Evolutionary conservation across 2,113 vertebrate species (phyloP).

Genomic region (Salminus brasiliensis): DNA sequence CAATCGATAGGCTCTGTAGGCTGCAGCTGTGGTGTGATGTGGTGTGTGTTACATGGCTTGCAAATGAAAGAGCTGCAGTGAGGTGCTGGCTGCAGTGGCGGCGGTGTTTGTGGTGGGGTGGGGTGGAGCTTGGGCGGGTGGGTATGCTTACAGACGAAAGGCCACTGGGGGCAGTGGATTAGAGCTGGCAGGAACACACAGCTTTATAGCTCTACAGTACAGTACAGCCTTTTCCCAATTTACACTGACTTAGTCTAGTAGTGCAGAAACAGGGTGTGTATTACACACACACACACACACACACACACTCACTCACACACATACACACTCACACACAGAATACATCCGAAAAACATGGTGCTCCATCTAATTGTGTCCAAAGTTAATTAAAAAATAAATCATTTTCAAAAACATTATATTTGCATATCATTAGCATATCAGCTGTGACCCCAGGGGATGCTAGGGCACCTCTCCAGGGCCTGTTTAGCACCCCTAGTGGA

Average conservation of each 20-base stretch:
- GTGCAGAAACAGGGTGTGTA: not conserved
- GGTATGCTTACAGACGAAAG: not conserved
- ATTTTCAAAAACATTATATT: no score
- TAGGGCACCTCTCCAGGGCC: no score
- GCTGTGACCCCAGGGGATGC: no score
- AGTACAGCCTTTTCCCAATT: slow-evolving; percentile 3
- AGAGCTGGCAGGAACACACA: slow-evolving; percentile 5
- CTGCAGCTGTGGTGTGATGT: slow-evolving; percentile 6
- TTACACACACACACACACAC: not conserved
- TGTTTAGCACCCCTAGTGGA: no score
- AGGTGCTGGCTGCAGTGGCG: no score
- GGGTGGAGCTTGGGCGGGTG: not conserved
- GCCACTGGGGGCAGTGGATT: not conserved
- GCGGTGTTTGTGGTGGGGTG: no score
- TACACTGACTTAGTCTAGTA: not conserved
- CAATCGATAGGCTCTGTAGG: not conserved
- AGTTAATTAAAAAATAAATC: no score
- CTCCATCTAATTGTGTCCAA: no score
- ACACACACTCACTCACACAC: not conserved
- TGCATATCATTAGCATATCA: no score
- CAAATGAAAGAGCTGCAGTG: slow-evolving; percentile 20
- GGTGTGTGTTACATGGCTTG: slow-evolving; percentile 6
- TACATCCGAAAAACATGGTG: not conserved
- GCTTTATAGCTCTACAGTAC: not conserved
- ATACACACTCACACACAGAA: not conserved